Evolutionary conservation across 2,113 vertebrate species (phyloP), one percentile per base, ranked within the genome.

Genomic region (Thunnus maccoyii): DNA sequence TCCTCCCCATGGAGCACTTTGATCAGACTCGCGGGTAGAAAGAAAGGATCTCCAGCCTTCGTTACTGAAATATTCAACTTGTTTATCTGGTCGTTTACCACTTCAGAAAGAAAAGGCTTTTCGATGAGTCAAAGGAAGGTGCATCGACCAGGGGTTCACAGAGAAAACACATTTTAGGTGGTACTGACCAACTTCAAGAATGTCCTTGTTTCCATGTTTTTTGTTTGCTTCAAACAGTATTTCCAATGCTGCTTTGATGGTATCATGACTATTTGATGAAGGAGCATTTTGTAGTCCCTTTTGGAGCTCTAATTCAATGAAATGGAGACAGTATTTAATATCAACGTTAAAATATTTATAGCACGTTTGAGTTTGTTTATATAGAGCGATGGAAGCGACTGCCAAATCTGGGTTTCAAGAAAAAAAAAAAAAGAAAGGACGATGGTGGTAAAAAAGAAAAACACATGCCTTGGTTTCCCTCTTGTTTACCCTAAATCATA

Each of bases 331-430:
- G 73, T 84, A 76, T 92, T 92, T 91, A 91, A 88, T 84, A 90
- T 90, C 77, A 80, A 64, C 72, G 82, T 92, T 93, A 71, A 94
- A 94, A 90, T 84, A 93, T 94, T 90, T 85, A 93, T 93, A 25
- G 67, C 4, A 30, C 8, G 4, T 88, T 88, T 88, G 72, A 82
- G 88, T 70, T 89, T 91, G 85, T 93, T 93, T 92, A 89, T 87
- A 47, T 76, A 51, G 78, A 77, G 72, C 50, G 32, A 79, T 80
- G 74, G 79, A 87, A 88, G 73, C 17, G 3, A 57, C 73, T 57
- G 85, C 62, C 57, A 82, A 82, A 90, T 87, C 64, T 88, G 68
- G 80, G 85, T 86, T 89, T 86, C 67, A 18, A 86, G 62, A 36
- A 51, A 52, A 11, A 20, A 52, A 11, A 20, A 63, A 57, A 60